Evolutionary conservation across 2,888 invertebrate species (phyloP).

Genomic region (Cheilosia variabilis): DNA sequence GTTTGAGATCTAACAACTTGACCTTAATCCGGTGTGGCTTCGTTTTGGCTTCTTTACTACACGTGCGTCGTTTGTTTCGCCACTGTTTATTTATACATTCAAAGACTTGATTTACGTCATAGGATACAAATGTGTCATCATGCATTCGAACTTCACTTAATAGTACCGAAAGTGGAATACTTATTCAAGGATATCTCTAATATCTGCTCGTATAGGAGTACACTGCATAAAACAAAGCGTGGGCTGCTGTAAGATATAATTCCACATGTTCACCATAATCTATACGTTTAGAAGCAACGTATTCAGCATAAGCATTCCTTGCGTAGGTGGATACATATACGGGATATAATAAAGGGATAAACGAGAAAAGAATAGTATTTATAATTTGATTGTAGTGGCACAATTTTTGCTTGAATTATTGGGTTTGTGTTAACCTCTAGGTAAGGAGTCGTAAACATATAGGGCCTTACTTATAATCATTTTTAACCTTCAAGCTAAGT

Average conservation of each 20-base stretch:
- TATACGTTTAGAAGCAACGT: too few species aligned
- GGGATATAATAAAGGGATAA: too few species aligned
- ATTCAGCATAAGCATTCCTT: too few species aligned
- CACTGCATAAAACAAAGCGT: neutral
- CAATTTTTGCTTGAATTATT: too few species aligned
- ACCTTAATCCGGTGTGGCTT: constrained; percentile 36
- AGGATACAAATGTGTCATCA: constrained; percentile 21
- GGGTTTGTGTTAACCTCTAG: too few species aligned
- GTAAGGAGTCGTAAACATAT: too few species aligned
- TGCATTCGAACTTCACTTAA: constrained; percentile 11
- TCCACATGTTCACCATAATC: too few species aligned
- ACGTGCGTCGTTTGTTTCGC: neutral
- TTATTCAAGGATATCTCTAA: constrained; percentile 9
- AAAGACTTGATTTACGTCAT: constrained; percentile 30
- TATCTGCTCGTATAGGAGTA: neutral
- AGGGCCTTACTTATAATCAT: too few species aligned
- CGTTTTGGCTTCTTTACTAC: constrained; percentile 10
- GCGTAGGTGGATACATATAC: too few species aligned
- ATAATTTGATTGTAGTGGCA: too few species aligned
- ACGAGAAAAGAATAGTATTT: too few species aligned
- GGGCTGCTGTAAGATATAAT: neutral
- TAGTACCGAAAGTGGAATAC: constrained; percentile 4
- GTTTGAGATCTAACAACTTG: constrained; percentile 14
- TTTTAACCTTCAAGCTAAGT: too few species aligned
- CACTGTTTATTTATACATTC: constrained; percentile 12